These are phyloP conservation scores for Alloplasta piceator DNA, from an alignment of 2,888 invertebrate species.

Conservation along the genomic window DNA sequence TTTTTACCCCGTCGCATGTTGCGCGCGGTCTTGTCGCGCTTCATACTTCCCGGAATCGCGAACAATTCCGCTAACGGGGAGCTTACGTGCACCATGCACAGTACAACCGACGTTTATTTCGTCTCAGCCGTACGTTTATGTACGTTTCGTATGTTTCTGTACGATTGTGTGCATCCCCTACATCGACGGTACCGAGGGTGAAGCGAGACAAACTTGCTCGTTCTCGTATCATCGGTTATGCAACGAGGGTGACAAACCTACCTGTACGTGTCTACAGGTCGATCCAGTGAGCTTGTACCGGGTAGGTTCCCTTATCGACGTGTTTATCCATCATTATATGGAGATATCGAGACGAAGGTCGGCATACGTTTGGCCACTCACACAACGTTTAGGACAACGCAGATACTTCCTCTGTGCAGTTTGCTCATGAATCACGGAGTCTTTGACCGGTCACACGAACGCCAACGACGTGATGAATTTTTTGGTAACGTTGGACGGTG, in stretches of 20 bases:
- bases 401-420: too few relatives aligned
- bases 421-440: too few relatives aligned
- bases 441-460: too few relatives aligned
- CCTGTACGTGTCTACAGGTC: background rate
- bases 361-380: too few relatives aligned
- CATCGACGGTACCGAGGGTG: background rate
- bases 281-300: background rate
- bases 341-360: too few relatives aligned
- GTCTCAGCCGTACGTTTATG: background rate
- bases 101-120: conserved; percentile 17
- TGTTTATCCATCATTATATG: background rate
- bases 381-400: too few relatives aligned
- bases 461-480: too few relatives aligned
- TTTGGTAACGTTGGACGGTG: too few relatives aligned
- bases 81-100: background rate
- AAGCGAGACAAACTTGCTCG: background rate
- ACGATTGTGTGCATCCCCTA: background rate
- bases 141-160: too few relatives aligned
- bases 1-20: background rate
- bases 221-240: conserved; percentile 22
- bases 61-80: conserved; percentile 15
- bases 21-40: conserved; percentile 3
- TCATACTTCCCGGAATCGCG: conserved; percentile 15
- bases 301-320: conserved; percentile 1
- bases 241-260: conserved; percentile 15